Percentiles rank a stretch among this genome's conserved stretches.
These are phyloP conservation scores for Galago senegalensis DNA, from an alignment of 2,797 vertebrate genomes.

Conservation along the genomic window DNA sequence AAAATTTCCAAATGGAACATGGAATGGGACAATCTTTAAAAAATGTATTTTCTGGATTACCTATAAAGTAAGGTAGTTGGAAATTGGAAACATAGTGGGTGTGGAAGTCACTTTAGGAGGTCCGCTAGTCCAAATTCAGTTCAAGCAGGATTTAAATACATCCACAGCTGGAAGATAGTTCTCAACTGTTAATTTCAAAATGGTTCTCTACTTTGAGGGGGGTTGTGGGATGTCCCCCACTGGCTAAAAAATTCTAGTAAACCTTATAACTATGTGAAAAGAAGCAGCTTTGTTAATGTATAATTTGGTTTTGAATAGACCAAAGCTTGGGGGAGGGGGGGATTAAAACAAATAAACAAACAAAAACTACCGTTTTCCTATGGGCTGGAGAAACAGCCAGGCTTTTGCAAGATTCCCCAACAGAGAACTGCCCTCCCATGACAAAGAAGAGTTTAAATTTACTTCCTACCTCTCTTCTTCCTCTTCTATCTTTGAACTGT, in stretches of 20 bases:
- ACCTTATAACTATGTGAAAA: conserved; percentile 16
- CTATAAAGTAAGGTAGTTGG: background rate
- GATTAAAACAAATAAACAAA: conserved; percentile 2
- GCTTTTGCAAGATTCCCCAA: conserved; percentile 2
- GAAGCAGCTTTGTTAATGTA: background rate
- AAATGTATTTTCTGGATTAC: conserved; percentile 3
- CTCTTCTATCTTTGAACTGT: conserved; percentile 1
- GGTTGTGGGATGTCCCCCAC: background rate
- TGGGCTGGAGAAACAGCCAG: background rate
- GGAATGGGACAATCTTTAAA: background rate
- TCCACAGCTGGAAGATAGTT: background rate
- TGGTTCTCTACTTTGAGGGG: background rate
- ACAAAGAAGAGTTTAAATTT: background rate
- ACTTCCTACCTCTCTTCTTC: background rate
- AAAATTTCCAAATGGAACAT: conserved; percentile 53
- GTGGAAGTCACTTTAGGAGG: background rate
- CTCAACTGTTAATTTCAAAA: conserved; percentile 44
- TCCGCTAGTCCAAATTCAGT: background rate
- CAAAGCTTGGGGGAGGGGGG: background rate
- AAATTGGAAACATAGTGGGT: background rate
- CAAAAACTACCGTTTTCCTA: background rate
- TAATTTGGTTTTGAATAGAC: conserved; percentile 34
- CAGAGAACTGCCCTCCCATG: background rate
- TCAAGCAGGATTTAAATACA: conserved; percentile 20
- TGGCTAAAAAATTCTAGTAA: conserved; percentile 5